Percentiles rank a stretch among this genome's conserved stretches.
Conservation (phyloP, 2,888 invertebrate species). For the Drosophila falleni region DNA sequence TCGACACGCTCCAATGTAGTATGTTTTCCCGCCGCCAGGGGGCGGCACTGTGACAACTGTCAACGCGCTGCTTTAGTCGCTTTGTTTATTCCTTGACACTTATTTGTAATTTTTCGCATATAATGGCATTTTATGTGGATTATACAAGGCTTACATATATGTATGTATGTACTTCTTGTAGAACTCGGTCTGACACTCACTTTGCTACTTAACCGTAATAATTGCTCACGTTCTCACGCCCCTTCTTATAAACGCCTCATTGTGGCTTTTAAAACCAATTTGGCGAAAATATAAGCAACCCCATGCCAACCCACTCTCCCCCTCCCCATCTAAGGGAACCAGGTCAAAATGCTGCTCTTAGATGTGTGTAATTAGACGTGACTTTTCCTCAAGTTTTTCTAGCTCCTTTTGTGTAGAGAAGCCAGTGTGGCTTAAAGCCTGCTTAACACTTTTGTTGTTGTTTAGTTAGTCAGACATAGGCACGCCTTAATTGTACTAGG, state of each 20-base stretch:
- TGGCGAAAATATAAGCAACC: constrained; percentile 61
- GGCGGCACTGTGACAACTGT: constrained; percentile 36
- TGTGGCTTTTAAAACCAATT: constrained; percentile 80
- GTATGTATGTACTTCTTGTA: neutral
- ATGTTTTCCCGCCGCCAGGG: constrained; percentile 19
- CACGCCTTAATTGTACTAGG: constrained; percentile 64
- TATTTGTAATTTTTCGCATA: constrained; percentile 68
- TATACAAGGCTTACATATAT: constrained; percentile 33
- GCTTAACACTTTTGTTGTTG: constrained; percentile 71
- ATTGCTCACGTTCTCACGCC: constrained; percentile 73
- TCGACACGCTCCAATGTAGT: constrained; percentile 14
- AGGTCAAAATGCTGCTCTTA: constrained; percentile 73
- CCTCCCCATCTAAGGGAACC: constrained; percentile 50
- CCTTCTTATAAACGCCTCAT: constrained; percentile 28
- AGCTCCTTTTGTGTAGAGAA: constrained; percentile 37
- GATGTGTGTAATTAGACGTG: constrained; percentile 81
- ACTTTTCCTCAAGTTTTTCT: constrained; percentile 78
- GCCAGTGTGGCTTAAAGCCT: constrained; percentile 63
- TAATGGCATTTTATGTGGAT: constrained; percentile 61
- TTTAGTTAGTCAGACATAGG: constrained; percentile 59
- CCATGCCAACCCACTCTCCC: constrained; percentile 16
- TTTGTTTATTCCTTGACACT: constrained; percentile 63
- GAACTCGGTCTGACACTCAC: constrained; percentile 26
- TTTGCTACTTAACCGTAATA: constrained; percentile 66
- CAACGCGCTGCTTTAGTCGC: constrained; percentile 28